Evolutionary conservation across 2,797 vertebrate genomes (phyloP), one percentile per base, ranked within the genome.

Genomic region (Cryptoprocta ferox): DNA sequence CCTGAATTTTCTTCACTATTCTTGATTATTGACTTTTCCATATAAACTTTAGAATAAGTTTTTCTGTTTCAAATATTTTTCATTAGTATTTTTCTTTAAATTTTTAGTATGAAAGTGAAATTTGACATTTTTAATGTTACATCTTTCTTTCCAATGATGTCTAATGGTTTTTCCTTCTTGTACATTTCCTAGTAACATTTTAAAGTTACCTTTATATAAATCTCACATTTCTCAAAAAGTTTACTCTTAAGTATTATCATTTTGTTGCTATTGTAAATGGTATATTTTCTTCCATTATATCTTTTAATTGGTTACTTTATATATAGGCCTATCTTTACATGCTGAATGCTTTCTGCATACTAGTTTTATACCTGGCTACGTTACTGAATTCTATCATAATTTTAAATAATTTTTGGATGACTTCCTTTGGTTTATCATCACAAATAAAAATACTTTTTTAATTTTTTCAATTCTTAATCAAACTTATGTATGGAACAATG

Each of bases 351-450:
- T 95, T 94, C 21, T 84, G 6, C 5, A 88, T 32, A 75, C 94
- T 28, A 37, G 63, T 75, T 81, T 78, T 81, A 75, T 68, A 61
- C 18, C 37, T 81, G 37, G 24, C 8, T 21, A 84, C 13, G 6
- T 73, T 53, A 45, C 35, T 85, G 39, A 50, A 92, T 85, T 56
- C 24, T 61, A 79, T 89, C 32, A 87, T 50, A 68, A 2, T 32
- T 81, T 92, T 45, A 86, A 82, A 92, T 68, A n/a, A 76, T 45
- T 82, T 87, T 91, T 87, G 19, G 15, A 71, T 91, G 4, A 90
- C 21, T 61, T 61, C 3, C 24, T 84, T 71, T 88, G 76, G 11
- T 35, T 61, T 97, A 65, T 19, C 18, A 68, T 45, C 35, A 79
- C 8, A 78, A 19, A 65, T 78, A 73, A 39, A 45, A 8, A n/a